Conservation (phyloP, 2,888 invertebrate species). For the Auanema sp. region DNA sequence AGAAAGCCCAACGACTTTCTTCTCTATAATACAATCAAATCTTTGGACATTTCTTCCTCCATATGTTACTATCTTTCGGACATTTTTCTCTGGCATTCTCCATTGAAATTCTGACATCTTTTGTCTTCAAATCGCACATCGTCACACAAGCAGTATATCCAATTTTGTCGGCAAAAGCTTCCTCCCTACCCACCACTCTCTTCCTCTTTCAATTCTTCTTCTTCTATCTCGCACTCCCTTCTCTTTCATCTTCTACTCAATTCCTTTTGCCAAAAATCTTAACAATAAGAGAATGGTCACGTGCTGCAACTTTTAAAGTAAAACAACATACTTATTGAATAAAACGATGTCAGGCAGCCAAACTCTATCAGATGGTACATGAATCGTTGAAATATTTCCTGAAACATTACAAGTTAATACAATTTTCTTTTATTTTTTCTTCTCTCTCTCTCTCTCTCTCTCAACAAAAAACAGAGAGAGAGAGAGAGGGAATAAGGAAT, state of each 20-base stretch:
- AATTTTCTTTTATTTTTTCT: neutral
- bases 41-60: constrained; percentile 2
- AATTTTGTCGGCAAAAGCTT: too few species aligned
- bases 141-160: too few species aligned
- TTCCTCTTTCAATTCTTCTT: too few species aligned
- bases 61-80: constrained; percentile 1
- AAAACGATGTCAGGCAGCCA: constrained; percentile 69
- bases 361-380: constrained; percentile 64
- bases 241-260: too few species aligned
- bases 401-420: constrained; percentile 3
- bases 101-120: too few species aligned
- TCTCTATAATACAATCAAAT: neutral
- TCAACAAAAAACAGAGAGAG: neutral
- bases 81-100: neutral
- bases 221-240: too few species aligned
- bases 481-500: neutral
- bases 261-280: too few species aligned
- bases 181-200: too few species aligned
- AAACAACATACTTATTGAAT: constrained; percentile 63
- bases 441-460: neutral
- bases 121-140: too few species aligned
- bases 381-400: constrained; percentile 47
- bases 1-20: too few species aligned
- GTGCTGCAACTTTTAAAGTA: neutral
- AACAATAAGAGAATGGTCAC: too few species aligned